Evolutionary conservation across 2,797 vertebrate genomes (phyloP).

Genomic region (Squalus acanthias): DNA sequence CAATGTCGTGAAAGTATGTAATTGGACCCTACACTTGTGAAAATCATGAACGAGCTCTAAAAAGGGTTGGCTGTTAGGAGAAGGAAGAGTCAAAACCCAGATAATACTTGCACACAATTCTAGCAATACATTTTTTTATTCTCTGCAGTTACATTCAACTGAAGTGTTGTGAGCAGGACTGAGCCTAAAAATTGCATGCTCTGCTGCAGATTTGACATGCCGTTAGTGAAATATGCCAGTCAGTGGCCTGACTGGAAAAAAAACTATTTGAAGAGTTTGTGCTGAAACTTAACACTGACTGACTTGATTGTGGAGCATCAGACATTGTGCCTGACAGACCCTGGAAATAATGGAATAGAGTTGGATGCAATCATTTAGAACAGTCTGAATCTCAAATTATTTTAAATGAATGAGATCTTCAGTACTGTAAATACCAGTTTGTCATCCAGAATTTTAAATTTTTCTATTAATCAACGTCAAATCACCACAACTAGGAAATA

Average conservation of each 20-base stretch:
- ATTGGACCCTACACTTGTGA: background rate
- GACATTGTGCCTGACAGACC: background rate
- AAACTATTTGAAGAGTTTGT: background rate
- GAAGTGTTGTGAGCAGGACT: background rate
- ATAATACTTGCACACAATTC: background rate
- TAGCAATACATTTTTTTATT: background rate
- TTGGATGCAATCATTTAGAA: conserved; percentile 7
- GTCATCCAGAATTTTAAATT: background rate
- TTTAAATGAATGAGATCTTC: background rate
- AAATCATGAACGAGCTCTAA: background rate
- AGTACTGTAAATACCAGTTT: background rate
- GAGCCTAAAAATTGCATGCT: background rate
- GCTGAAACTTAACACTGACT: background rate
- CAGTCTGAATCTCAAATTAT: background rate
- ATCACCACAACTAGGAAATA: background rate
- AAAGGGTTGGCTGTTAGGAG: background rate
- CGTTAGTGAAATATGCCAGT: background rate
- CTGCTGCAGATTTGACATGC: background rate
- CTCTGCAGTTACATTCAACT: background rate
- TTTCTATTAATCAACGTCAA: background rate
- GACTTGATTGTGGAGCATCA: background rate
- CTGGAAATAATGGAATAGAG: background rate
- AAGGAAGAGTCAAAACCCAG: background rate
- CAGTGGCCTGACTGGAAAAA: background rate
- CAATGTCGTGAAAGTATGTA: background rate